phyloP scores from a whole-genome alignment of 2,113 vertebrate genomes.

The Puffinus mauretanicus region DNA sequence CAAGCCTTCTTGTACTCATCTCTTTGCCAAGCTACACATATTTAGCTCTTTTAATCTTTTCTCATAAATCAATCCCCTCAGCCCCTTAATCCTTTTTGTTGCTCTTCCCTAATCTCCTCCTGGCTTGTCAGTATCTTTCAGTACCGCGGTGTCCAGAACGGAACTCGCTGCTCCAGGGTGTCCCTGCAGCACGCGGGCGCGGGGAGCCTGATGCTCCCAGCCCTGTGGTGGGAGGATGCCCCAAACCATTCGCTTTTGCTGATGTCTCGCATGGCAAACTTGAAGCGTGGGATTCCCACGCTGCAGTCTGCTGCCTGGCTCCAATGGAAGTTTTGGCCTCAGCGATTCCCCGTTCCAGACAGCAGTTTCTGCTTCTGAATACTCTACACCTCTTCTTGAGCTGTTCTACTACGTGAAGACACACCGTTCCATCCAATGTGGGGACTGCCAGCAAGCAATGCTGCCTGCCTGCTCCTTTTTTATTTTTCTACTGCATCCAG shows the following conservation, averaged over 20 bases:
- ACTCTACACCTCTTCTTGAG: no score
- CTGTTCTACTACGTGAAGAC: accelerated
- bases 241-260: neutral
- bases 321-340: neutral
- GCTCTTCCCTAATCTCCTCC: constrained; percentile 48
- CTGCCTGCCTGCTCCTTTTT: neutral
- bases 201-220: accelerated
- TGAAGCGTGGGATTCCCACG: accelerated
- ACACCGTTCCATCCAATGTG: accelerated
- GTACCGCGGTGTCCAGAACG: neutral
- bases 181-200: accelerated
- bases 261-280: accelerated
- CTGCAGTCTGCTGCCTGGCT: neutral
- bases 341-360: accelerated
- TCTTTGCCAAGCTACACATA: constrained; percentile 34
- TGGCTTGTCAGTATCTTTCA: neutral
- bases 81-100: constrained; percentile 62
- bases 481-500: accelerated
- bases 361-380: neutral
- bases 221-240: neutral
- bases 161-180: neutral
- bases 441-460: accelerated
- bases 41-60: constrained; percentile 60
- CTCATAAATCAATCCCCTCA: constrained; percentile 59
- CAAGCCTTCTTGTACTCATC: neutral